Conservation (phyloP, 2,113 vertebrate species). For the Spea bombifrons region DNA sequence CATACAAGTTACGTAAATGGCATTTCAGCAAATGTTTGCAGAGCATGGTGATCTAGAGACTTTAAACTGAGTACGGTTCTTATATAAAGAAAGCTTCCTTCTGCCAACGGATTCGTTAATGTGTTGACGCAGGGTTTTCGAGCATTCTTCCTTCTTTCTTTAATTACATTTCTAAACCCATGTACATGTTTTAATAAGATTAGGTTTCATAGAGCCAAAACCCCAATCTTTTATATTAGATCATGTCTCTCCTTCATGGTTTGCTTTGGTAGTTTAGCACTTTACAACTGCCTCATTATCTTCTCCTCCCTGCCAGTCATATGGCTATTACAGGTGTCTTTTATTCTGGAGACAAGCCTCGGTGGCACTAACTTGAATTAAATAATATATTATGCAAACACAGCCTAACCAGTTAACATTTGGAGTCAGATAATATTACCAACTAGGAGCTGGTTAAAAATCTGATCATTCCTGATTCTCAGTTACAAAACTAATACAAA, state of each 20-base stretch:
- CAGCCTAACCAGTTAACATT: not conserved
- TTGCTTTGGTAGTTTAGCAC: not conserved
- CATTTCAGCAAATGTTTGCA: no score
- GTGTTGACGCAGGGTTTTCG: no score
- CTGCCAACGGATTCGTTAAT: no score
- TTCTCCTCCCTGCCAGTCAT: not conserved
- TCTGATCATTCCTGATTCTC: slow-evolving; percentile 5
- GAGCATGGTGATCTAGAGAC: no score
- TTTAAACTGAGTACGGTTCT: no score
- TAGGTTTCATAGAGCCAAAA: not conserved
- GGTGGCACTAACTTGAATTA: slow-evolving; percentile 30
- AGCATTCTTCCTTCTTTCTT: no score
- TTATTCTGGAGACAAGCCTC: slow-evolving; percentile 14
- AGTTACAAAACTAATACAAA: slow-evolving; percentile 34
- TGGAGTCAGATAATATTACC: slow-evolving; percentile 24
- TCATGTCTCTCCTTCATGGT: not conserved
- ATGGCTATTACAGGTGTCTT: slow-evolving; percentile 19
- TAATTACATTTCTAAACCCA: no score
- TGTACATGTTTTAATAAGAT: slow-evolving; percentile 3
- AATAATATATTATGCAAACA: slow-evolving; percentile 11
- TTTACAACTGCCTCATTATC: slow-evolving; percentile 20
- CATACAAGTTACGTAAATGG: no score
- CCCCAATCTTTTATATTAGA: not conserved
- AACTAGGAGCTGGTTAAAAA: slow-evolving; percentile 19
- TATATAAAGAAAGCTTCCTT: no score